Base-by-base conservation (phyloP, 1,140 invertebrate species). In the Conus ventricosus region DNA sequence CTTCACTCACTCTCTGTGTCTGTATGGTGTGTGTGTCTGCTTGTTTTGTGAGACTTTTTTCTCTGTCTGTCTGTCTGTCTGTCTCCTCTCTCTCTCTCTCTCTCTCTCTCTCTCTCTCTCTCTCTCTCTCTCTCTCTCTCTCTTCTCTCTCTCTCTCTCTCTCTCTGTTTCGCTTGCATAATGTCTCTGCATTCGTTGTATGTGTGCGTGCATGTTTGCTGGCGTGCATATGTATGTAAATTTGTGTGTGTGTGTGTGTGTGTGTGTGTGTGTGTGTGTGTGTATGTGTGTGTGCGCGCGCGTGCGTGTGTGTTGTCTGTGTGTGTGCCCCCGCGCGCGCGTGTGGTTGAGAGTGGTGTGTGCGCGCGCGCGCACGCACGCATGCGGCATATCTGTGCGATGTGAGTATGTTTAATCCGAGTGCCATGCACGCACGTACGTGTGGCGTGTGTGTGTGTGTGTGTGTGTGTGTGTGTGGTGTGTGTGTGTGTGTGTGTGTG, bases 71-170 rank as follows among this genome's bases (percentile, higher is more conserved):
- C 53, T 39, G 2, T 81, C 23, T 39, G 7, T 81, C 23, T 81
- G 1, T 81, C 23, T 81, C n/a, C 5, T 39, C 78, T 39, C 5
- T 81, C 25, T 1, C 53, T 39, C 13, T 81, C 23, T 39, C 78
- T 81, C 23, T 81, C n/a, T 81, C 23, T 81, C n/a, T 81, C 23
- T 81, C 76, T 27, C n/a, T 51, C n/a, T 51, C 76, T 25, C 76
- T 13, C 39, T 80, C 67, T 23, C 67, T 71, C 20, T 13, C 67
- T 13, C 13, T 71, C 67, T 71, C 67, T 71, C 67, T 71, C 67
- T 71, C 67, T 71, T 71, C 13, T 71, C 67, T 71, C 13, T 71
- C 67, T 71, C 67, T 71, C 67, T 71, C 13, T 71, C 67, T 71
- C 13, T 71, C 13, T 71, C 67, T 10, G 17, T 71, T 6, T 71